Base-by-base conservation (phyloP, 2,113 vertebrate species). In the Tragelaphus scriptus region DNA sequence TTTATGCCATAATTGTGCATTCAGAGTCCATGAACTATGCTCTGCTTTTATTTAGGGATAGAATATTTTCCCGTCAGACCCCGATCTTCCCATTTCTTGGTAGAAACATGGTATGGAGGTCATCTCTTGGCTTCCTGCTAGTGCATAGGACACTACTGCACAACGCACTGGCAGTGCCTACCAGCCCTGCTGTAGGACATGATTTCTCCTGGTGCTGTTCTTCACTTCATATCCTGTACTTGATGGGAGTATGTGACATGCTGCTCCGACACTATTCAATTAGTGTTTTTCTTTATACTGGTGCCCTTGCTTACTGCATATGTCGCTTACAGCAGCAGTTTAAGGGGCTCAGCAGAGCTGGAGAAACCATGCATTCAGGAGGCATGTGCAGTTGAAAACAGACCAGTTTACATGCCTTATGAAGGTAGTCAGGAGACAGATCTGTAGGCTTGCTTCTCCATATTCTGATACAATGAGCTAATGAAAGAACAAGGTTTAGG, bases 151-250 rank as follows among this genome's bases (percentile, higher is more conserved):
- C 65, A 71, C 65, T 12, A 11, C 19, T 21, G 0, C n/a, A 71
- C 65, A 71, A 23, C 65, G 9, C n/a, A 71, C n/a, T 71, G 0
- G 0, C n/a, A 23, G 4, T 12, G n/a, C 65, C n/a, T 71, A 65
- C 65, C n/a, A 71, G n/a, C 65, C n/a, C n/a, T 36, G n/a, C 65
- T 71, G 4, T 23, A 71, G n/a, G n/a, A 71, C 65, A 71, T 36
- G 65, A 36, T 36, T 71, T 71, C 9, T 71, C n/a, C n/a, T 71
- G 19, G 65, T 21, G 4, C n/a, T 23, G 65, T 71, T 71, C 9
- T 71, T 71, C 65, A 71, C n/a, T 36, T 71, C 65, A 36, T 23
- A 36, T 11, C n/a, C n/a, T 21, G n/a, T 11, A 36, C 17, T 68
- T 36, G 17, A n/a, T 11, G 65, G n/a, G 17, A 71, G n/a, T 36